Evolutionary conservation across 2,888 invertebrate species (phyloP).

Genomic region (Galerucella calmariensis): DNA sequence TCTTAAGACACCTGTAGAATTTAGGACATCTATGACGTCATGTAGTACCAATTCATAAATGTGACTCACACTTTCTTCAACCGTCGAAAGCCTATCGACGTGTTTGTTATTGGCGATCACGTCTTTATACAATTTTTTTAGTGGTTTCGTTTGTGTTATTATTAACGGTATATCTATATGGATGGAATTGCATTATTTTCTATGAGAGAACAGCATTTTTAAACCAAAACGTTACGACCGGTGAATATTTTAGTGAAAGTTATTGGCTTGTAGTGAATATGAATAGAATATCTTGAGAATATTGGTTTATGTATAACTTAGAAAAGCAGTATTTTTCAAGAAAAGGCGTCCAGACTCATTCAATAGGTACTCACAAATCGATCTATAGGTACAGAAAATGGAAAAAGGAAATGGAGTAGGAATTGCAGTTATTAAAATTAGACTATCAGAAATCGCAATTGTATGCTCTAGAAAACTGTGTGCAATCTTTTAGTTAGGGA

Average conservation of each 20-base stretch:
- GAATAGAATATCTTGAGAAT: not conserved
- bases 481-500: no score
- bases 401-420: no score
- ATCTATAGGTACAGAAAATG: no score
- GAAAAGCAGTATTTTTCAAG: no score
- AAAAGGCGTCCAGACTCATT: no score
- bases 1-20: conserved; percentile 26
- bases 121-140: conserved; percentile 14
- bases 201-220: conserved; percentile 30
- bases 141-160: conserved; percentile 26
- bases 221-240: conserved; percentile 24
- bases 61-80: conserved; percentile 33
- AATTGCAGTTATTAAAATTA: no score
- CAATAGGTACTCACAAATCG: no score
- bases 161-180: not conserved
- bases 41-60: conserved; percentile 20
- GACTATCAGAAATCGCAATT: no score
- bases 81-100: conserved; percentile 10
- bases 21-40: conserved; percentile 31
- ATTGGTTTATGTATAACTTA: no score
- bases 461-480: no score
- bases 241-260: conserved; percentile 35
- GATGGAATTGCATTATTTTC: conserved; percentile 16
- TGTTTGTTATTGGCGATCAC: conserved; percentile 8
- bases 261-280: not conserved